Base-by-base conservation (phyloP, 1,140 invertebrate genomes). In the Periplaneta americana region DNA sequence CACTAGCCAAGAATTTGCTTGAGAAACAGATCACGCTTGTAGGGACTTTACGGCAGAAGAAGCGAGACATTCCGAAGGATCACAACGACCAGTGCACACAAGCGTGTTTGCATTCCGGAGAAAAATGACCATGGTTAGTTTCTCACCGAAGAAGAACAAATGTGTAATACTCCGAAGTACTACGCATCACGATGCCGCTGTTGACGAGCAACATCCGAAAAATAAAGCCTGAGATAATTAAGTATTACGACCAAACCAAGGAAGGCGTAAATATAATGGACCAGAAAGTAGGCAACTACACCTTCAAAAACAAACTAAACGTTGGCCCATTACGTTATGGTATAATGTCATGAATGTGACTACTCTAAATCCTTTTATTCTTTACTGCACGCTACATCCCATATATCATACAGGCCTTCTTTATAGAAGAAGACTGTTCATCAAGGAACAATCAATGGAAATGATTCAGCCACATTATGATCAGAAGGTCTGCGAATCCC, bases 201-300 rank as follows among this genome's bases (percentile, higher is more conserved):
- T 84, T 34, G 80, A 80, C 35, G 10, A 66, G 32, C 5, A 22
- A 6, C 31, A 80, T 22, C 31, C n/a, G 13, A 74, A 84, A 85
- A 74, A 85, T n/a, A 81, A 83, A 87, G 82, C 87, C 87, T 34
- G 86, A 89, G 74, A 87, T 88, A 36, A 86, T 87, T n/a, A 74
- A 78, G 10, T 83, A 82, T 80, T 88, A 89, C 74, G 88, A 91
- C 83, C 80, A 80, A 37, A 87, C 86, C 5, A 91, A 91, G 86
- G 86, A 87, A 35, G 88, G 86, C 57, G 88, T 90, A 1, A 88
- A 90, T 82, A 85, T 83, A 13, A 80, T 89, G 22, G 87, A 90
- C 82, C 84, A 89, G 82, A 85, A 80, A 74, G 31, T 74, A 18
- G 17, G 32, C 17, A 18, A 74, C 32, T 80, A 48, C 36, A 80